Evolutionary conservation across 2,888 invertebrate genomes (phyloP), one percentile per base, ranked within the genome.

Genomic region (Corbicula japonica): DNA sequence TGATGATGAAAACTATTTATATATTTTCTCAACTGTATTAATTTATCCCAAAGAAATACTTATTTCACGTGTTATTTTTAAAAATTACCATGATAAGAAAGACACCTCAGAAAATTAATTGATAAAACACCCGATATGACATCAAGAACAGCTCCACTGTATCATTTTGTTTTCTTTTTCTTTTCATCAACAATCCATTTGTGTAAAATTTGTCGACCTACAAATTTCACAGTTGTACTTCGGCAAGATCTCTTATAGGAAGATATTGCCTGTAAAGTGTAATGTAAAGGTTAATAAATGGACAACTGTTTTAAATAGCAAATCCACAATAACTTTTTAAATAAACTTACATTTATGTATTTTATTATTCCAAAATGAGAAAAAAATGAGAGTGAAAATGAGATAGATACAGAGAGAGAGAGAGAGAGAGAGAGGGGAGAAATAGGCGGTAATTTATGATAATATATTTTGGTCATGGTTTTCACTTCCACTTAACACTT

Each of bases 111-210:
- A 41, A 41, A 15, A 12, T 41, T 41, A 12, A 41, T 18, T 41
- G 41, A 23, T 10, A 62, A 44, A 8, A 30, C 48, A 65, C 65
- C 65, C 5, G 65, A 65, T 48, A 65, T 28, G 8, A 68, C 68
- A 68, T 68, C 68, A n/a, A 68, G 21, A 26, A 68, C 68, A 38
- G 68, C 56, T n/a, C 68, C 68, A 41, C 23, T 15, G 56, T 68
- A 68, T 56, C 68, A 68, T 56, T 68, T 68, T 3, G 8, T 26
- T 56, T 54, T 68, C 68, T 68, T 68, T 32, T 63, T 46, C 66
- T 66, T 66, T 35, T 52, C 66, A 48, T 66, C 66, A 52, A 66
- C 18, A 23, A 68, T 38, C 68, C 68, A 68, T 21, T 68, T 44
- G 44, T 68, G 68, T 10, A 35, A 21, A 32, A 66, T 66, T 54